Evolutionary conservation across 1,140 invertebrate genomes (phyloP).

Genomic region (Bombus huntii): DNA sequence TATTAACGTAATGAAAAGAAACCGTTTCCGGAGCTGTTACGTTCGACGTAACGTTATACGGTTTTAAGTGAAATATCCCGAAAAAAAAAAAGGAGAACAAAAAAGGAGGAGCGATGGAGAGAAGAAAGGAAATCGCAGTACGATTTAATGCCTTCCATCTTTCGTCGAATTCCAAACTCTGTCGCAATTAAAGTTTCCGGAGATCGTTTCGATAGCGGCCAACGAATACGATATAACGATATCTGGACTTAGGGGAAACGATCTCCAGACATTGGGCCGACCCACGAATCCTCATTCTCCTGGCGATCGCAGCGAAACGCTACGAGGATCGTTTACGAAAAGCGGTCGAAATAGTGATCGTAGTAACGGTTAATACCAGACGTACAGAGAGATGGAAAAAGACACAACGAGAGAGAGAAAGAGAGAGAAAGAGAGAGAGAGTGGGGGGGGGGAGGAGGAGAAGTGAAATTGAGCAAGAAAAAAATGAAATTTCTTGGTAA

Average conservation of each 20-base stretch:
- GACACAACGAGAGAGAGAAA: no score
- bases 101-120: neutral
- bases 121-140: neutral
- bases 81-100: neutral
- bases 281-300: neutral
- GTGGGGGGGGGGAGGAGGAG: neutral
- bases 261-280: conserved; percentile 16
- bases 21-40: neutral
- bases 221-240: conserved; percentile 24
- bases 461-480: conserved; percentile 21
- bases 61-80: neutral
- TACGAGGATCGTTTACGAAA: conserved; percentile 51
- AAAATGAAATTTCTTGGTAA: conserved; percentile 67
- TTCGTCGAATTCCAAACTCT: conserved; percentile 27
- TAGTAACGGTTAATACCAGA: conserved; percentile 57
- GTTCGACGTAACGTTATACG: neutral
- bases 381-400: neutral
- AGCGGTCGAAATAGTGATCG: conserved; percentile 49
- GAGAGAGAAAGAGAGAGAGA: no score
- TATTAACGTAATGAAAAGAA: conserved; percentile 32
- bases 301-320: conserved; percentile 24
- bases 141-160: conserved; percentile 9
- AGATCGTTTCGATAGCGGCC: conserved; percentile 31
- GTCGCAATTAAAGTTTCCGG: conserved; percentile 38
- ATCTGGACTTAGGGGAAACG: conserved; percentile 46